Conservation (phyloP, 37 sponge, comb jelly and placozoan species). For the Mnemiopsis leidyi region DNA sequence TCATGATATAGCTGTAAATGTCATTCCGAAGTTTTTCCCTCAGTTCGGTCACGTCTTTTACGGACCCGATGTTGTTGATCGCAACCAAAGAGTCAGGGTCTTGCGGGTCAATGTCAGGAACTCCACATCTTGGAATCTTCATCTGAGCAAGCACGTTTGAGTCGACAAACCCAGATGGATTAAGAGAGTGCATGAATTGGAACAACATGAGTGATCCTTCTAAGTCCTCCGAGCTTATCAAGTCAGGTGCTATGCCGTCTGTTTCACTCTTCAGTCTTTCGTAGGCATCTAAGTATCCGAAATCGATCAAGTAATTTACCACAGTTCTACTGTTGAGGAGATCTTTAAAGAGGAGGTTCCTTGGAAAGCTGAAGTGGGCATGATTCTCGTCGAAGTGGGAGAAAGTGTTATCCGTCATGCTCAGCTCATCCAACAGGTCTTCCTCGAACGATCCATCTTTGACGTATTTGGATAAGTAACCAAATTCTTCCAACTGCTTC, state of each 20-base stretch:
- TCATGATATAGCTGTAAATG: neutral
- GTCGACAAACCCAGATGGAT: neutral
- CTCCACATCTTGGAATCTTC: slow-evolving; percentile 23
- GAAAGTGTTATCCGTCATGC: no score
- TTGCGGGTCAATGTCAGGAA: slow-evolving; percentile 39
- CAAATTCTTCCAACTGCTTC: neutral
- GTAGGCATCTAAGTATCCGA: neutral
- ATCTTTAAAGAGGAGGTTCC: neutral
- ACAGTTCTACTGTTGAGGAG: neutral
- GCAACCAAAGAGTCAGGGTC: neutral
- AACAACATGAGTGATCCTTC: slow-evolving; percentile 21
- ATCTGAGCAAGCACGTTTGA: neutral
- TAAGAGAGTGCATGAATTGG: slow-evolving; percentile 1
- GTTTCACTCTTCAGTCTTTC: neutral
- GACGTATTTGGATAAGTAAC: neutral
- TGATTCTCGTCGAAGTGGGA: no score
- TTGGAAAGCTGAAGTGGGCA: no score
- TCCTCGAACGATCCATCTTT: neutral
- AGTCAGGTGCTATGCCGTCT: neutral
- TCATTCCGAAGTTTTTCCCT: neutral
- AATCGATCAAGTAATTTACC: slow-evolving; percentile 18
- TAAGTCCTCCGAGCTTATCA: slow-evolving; percentile 2
- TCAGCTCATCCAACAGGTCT: neutral
- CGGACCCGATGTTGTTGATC: no score
- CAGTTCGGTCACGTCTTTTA: neutral